Percentiles rank a stretch among this genome's conserved stretches.
Conservation (phyloP, 2,888 invertebrate genomes). For the Lepidocyrtoides sp. region DNA sequence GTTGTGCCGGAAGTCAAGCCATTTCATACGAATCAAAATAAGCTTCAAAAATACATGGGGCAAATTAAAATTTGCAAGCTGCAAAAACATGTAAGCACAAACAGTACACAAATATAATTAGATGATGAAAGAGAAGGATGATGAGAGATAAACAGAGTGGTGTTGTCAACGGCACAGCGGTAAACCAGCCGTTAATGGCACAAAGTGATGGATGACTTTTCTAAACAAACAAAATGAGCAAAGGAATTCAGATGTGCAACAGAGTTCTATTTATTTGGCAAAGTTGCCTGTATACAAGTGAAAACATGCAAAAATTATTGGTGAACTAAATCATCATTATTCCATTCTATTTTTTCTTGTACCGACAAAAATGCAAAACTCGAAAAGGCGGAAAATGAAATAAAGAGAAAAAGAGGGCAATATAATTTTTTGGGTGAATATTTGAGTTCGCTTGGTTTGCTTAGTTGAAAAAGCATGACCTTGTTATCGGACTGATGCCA, state of each 20-base stretch:
- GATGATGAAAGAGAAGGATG: neutral
- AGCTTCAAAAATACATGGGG: too few species aligned
- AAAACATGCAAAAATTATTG: neutral
- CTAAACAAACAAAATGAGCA: constrained; percentile 31
- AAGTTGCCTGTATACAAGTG: neutral
- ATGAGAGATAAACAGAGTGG: neutral
- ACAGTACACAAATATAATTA: neutral
- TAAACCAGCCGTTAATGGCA: neutral
- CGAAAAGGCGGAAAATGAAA: neutral
- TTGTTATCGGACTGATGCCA: too few species aligned
- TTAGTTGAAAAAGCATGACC: too few species aligned
- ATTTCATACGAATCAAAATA: too few species aligned
- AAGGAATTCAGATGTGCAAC: constrained; percentile 1
- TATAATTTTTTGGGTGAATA: neutral
- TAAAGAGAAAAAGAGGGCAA: neutral
- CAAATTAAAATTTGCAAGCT: neutral
- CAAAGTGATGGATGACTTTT: constrained; percentile 4
- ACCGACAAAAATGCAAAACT: constrained; percentile 9
- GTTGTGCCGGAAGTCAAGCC: too few species aligned
- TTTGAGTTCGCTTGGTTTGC: neutral
- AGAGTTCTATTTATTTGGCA: neutral
- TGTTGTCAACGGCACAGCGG: neutral
- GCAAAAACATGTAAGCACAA: neutral
- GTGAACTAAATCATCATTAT: constrained; percentile 14
- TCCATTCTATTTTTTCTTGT: neutral